These are phyloP conservation scores for Drosophila sucinea DNA, from an alignment of 1,140 invertebrate species.

Conservation along the genomic window DNA sequence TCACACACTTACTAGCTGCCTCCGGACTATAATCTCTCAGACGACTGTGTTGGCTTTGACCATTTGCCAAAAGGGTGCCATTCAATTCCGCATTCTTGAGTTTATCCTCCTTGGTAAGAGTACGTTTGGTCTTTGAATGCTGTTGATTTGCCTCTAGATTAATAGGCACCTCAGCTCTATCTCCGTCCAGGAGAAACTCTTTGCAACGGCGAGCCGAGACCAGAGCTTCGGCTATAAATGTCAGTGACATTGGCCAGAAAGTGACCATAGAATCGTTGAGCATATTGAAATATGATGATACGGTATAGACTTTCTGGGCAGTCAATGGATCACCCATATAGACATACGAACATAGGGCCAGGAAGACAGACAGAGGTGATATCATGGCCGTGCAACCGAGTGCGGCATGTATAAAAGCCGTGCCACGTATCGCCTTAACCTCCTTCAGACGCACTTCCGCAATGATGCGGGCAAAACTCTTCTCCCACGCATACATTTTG, in stretches of 20 bases:
- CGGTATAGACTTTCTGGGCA: constrained; percentile 90
- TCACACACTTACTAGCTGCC: constrained; percentile 73
- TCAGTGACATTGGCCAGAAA: constrained; percentile 88
- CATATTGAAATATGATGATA: constrained; percentile 89
- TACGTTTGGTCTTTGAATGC: constrained; percentile 48
- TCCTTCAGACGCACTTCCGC: constrained; percentile 85
- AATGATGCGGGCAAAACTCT: constrained; percentile 90
- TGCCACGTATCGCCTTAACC: constrained; percentile 86
- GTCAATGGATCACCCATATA: constrained; percentile 86
- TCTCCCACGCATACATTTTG: constrained; percentile 97
- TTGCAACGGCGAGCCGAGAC: constrained; percentile 89
- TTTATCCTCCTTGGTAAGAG: constrained; percentile 46
- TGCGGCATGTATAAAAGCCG: constrained; percentile 74
- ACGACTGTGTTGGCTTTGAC: constrained; percentile 27
- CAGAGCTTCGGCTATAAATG: constrained; percentile 85
- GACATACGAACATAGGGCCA: constrained; percentile 91
- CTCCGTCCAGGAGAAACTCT: constrained; percentile 84
- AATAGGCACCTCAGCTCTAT: constrained; percentile 60
- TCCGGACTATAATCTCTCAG: constrained; percentile 73
- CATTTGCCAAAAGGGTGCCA: constrained; percentile 49
- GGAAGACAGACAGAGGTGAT: constrained; percentile 90
- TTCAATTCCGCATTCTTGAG: constrained; percentile 57
- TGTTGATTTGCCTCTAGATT: constrained; percentile 43
- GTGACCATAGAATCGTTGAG: constrained; percentile 89
- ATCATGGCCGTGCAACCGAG: constrained; percentile 85